Evolutionary conservation across 2,888 invertebrate species (phyloP).

Genomic region (Ochropleura leucogaster): DNA sequence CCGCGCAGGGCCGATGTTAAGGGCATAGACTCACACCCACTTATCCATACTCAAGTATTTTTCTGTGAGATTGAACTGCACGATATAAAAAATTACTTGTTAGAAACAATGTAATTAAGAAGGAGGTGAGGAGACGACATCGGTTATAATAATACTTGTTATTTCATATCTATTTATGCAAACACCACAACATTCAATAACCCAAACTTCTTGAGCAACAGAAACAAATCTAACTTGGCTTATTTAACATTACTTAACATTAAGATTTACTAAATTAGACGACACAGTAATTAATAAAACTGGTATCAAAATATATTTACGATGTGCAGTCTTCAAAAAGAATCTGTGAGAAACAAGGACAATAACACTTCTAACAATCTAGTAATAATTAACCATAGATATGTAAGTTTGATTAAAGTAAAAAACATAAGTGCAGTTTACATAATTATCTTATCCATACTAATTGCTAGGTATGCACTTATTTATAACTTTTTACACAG

Average conservation of each 20-base stretch:
- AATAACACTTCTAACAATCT: conserved; percentile 71
- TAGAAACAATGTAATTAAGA: neutral
- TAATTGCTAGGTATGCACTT: conserved; percentile 63
- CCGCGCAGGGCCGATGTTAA: neutral
- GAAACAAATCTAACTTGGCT: conserved; percentile 74
- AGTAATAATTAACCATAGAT: conserved; percentile 84
- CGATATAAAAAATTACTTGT: too few relatives aligned
- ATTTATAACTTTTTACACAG: conserved; percentile 41
- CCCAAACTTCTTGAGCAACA: conserved; percentile 72
- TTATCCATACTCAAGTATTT: neutral
- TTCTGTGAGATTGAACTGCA: neutral
- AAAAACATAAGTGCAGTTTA: conserved; percentile 59
- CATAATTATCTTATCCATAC: conserved; percentile 50
- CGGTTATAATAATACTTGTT: conserved; percentile 27
- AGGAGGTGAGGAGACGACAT: conserved; percentile 27
- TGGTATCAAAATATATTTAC: conserved; percentile 83
- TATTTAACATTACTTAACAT: conserved; percentile 68
- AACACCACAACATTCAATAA: conserved; percentile 71
- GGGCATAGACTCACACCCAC: neutral
- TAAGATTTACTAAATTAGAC: conserved; percentile 68
- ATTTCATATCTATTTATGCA: conserved; percentile 53
- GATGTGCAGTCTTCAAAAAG: conserved; percentile 83
- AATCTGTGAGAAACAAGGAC: conserved; percentile 75
- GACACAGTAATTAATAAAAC: conserved; percentile 70
- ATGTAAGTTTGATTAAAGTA: conserved; percentile 75